These are phyloP conservation scores for Andrena flavipes DNA, from an alignment of 2,888 invertebrate genomes.

Conservation along the genomic window DNA sequence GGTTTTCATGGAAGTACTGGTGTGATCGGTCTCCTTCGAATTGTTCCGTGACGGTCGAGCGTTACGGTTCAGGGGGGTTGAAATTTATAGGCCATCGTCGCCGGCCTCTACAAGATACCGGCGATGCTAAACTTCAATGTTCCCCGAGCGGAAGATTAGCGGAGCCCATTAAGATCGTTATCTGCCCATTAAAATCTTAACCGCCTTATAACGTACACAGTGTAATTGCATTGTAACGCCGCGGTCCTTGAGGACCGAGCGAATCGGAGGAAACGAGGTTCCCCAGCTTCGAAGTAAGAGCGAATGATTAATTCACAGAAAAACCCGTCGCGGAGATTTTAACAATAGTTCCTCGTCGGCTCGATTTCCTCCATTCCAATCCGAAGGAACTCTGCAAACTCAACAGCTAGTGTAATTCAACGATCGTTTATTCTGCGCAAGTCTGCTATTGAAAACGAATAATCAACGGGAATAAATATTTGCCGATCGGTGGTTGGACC, in stretches of 20 bases:
- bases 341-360: too few relatives aligned
- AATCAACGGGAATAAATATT: too few relatives aligned
- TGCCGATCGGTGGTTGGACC: too few relatives aligned
- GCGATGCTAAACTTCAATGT: constrained; percentile 30
- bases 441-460: too few relatives aligned
- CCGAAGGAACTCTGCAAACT: too few relatives aligned
- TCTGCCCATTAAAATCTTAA: constrained; percentile 50
- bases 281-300: too few relatives aligned
- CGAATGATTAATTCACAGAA: too few relatives aligned
- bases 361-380: too few relatives aligned
- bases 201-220: constrained; percentile 13
- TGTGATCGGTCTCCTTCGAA: constrained; percentile 1
- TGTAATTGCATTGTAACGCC: not conserved
- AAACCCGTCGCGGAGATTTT: too few relatives aligned
- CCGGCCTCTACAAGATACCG: constrained; percentile 5
- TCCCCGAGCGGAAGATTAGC: constrained; percentile 44
- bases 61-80: constrained; percentile 31
- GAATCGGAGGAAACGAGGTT: not conserved
- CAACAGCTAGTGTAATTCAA: too few relatives aligned
- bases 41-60: constrained; percentile 41
- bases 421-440: too few relatives aligned
- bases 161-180: constrained; percentile 50
- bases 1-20: constrained; percentile 28
- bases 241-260: not conserved
- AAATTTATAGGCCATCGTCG: constrained; percentile 54